Conservation (phyloP, 2,113 vertebrate species). For the Oreochromis tanganicae region DNA sequence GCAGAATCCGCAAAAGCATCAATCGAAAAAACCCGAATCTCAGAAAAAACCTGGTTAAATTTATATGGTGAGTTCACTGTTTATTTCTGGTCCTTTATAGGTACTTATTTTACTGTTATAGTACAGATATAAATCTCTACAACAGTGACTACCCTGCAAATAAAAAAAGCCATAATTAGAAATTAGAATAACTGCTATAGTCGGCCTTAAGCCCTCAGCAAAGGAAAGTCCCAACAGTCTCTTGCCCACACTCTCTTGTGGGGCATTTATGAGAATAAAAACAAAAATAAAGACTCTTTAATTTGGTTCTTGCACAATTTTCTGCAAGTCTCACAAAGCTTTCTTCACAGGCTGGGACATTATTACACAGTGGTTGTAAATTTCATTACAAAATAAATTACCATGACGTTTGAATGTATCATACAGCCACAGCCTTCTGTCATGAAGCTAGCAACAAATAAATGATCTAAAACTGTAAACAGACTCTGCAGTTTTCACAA, state of each 20-base stretch:
- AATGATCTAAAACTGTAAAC: no score
- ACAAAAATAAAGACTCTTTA: neutral
- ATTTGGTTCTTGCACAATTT: neutral
- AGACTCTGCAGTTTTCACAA: no score
- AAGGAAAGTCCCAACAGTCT: no score
- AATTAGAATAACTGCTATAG: no score
- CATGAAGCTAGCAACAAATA: neutral
- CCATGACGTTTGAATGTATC: no score
- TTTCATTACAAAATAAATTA: neutral
- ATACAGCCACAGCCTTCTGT: neutral
- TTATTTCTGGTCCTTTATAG: constrained; percentile 64
- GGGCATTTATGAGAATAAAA: no score
- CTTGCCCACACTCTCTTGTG: no score
- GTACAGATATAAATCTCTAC: neutral
- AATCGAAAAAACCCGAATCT: constrained; percentile 64
- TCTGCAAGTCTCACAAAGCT: neutral
- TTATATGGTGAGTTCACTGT: neutral
- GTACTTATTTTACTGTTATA: neutral
- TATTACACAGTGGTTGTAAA: no score
- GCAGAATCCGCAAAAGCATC: neutral
- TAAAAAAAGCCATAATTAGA: no score
- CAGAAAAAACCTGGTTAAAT: constrained; percentile 71
- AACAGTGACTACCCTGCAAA: neutral
- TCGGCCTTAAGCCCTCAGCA: no score
- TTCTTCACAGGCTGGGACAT: neutral